These are phyloP conservation scores for Eunapius fragilis DNA, from an alignment of 37 sponge, comb jelly and placozoan genomes.

Conservation along the genomic window DNA sequence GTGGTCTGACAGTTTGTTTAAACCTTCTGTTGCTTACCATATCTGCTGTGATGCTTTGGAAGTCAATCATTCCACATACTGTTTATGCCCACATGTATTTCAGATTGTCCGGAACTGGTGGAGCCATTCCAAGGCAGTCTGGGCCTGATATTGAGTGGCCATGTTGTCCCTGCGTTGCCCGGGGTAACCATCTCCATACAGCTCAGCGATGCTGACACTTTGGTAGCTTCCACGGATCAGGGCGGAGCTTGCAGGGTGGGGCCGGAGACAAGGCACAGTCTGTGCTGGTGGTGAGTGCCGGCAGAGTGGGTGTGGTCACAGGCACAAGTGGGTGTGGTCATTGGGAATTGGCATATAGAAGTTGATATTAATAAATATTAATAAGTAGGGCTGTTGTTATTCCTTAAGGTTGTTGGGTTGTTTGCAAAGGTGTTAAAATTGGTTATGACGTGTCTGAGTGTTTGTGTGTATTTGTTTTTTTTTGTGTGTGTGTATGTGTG, in stretches of 20 bases:
- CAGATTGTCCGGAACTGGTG: conserved; percentile 74
- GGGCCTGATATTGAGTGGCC: conserved; percentile 62
- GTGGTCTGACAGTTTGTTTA: too few species aligned
- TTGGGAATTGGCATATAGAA: not conserved
- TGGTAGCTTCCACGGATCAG: conserved; percentile 15
- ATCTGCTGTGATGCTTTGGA: not conserved
- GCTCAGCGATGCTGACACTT: conserved; percentile 11
- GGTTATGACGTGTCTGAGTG: not conserved
- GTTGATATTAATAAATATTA: not conserved
- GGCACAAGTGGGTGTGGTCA: conserved; percentile 7
- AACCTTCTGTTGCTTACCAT: too few species aligned
- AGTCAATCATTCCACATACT: not conserved
- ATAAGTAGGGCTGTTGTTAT: too few species aligned
- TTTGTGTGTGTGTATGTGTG: not conserved
- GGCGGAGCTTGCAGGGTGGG: not conserved
- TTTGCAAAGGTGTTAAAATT: not conserved
- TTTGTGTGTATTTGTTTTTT: not conserved
- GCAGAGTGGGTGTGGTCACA: not conserved
- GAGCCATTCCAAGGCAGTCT: conserved; percentile 59
- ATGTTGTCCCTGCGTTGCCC: conserved; percentile 52
- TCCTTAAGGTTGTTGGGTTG: too few species aligned
- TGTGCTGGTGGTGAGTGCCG: not conserved
- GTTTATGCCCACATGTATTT: not conserved
- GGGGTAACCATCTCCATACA: conserved; percentile 46
- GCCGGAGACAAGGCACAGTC: not conserved